Percentiles rank a stretch among this genome's conserved stretches.
These are phyloP conservation scores for Deroptyus accipitrinus DNA, from an alignment of 2,113 vertebrate genomes.

Conservation along the genomic window DNA sequence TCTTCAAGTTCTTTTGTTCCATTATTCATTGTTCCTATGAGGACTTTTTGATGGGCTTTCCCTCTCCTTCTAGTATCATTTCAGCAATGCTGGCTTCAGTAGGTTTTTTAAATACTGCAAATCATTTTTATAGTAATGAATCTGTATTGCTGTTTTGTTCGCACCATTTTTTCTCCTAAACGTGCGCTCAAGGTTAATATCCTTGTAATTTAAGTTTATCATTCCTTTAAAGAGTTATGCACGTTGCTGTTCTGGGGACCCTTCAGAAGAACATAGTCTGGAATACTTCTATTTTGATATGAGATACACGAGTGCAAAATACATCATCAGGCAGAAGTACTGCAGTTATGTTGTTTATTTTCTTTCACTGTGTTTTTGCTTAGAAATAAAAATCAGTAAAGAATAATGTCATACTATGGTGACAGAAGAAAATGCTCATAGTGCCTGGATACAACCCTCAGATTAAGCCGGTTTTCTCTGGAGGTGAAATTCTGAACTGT, in stretches of 20 bases:
- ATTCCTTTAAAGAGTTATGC: not conserved
- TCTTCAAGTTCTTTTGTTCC: not conserved
- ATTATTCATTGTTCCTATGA: not conserved
- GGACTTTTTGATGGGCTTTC: not conserved
- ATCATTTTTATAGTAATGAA: not conserved
- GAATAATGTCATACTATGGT: not conserved
- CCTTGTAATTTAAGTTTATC: not conserved
- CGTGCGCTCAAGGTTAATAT: not conserved
- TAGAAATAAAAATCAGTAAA: not conserved
- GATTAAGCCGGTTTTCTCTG: not conserved
- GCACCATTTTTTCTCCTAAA: not conserved
- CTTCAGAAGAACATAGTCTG: not conserved
- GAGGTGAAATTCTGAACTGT: not conserved
- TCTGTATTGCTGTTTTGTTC: not conserved
- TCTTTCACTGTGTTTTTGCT: not conserved
- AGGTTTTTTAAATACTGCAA: not conserved
- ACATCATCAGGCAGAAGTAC: not conserved
- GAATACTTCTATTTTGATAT: not conserved
- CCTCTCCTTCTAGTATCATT: not conserved
- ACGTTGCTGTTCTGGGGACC: not conserved
- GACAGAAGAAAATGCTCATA: not conserved
- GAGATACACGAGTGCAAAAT: not conserved
- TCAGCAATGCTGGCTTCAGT: not conserved
- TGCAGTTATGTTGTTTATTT: not conserved
- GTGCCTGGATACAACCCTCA: rapidly evolving